Evolutionary conservation across 1,140 invertebrate species (phyloP), one percentile per base, ranked within the genome.

Genomic region (Watersipora subatra): DNA sequence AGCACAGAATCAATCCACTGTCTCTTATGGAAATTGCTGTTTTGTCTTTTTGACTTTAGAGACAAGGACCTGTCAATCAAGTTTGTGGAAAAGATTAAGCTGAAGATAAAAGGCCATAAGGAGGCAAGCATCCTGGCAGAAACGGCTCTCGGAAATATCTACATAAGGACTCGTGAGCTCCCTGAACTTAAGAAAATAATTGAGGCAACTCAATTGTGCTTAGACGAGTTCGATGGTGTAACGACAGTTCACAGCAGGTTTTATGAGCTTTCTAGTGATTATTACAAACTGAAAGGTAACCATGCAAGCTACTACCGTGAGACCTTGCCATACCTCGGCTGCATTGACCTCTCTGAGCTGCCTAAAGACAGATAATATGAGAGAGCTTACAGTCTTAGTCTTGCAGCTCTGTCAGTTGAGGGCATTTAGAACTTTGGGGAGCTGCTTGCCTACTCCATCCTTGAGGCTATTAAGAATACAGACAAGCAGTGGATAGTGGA

Each of bases 391-490:
- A 89, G 92, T 71, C 83, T 99, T 19, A 90, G 92, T 0, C 80
- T 99, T 2, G 94, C 96, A 12, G 95, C 94, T 0, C 84, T 99
- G 15, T 78, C 97, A 0, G 95, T 94, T 46, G 34, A 46, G 73
- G 91, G 90, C 46, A 90, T 99, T 20, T 99, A 97, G 77, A 99
- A 99, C 80, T 88, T 99, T 73, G 95, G 94, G 0, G 96, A 99
- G 82, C 80, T 99, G 73, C 76, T 97, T 28, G 91, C 92, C 24
- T 95, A 99, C 84, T 92, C 93, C 1, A 89, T 99, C 29, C 79
- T 99, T 69, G 87, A 92, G 66, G 87, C 89, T 0, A 80, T 99
- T 20, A 88, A 75, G 61, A 84, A 84, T 12, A 92, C 92, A 0
- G 82, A 87, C 22, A 89, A 92, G 68, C 85, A 86, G 25, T 99